These are phyloP conservation scores for Gymnoscelis rufifasciata DNA, from an alignment of 2,888 invertebrate genomes.

Conservation along the genomic window DNA sequence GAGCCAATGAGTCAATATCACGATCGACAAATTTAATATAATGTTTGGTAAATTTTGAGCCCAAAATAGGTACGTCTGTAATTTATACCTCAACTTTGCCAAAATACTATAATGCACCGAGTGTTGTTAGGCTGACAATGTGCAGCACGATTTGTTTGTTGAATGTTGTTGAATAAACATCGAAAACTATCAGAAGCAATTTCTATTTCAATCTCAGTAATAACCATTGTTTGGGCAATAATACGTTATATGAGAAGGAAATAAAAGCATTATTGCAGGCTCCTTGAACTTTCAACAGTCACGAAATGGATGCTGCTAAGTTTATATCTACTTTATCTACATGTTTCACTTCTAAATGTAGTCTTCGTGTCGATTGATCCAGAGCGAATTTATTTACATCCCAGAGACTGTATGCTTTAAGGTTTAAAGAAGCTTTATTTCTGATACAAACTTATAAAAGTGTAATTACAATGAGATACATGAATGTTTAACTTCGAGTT, in stretches of 20 bases:
- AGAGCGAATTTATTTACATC: slow-evolving; percentile 3
- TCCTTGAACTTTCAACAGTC: slow-evolving; percentile 60
- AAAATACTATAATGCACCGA: no score
- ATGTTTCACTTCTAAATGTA: slow-evolving; percentile 22
- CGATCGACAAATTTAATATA: slow-evolving; percentile 33
- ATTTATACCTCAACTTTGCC: no score
- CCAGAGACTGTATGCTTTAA: no score
- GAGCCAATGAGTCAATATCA: slow-evolving; percentile 42
- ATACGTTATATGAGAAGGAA: slow-evolving; percentile 40
- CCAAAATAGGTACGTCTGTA: no score
- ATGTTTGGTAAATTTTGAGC: slow-evolving; percentile 10
- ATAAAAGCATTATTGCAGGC: slow-evolving; percentile 43
- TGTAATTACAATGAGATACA: no score
- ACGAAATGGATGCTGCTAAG: slow-evolving; percentile 42
- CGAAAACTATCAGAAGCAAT: slow-evolving; percentile 6
- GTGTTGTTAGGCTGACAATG: no score
- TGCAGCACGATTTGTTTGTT: no score
- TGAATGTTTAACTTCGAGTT: no score
- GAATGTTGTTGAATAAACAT: no score
- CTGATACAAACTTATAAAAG: no score
- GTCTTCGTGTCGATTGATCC: slow-evolving; percentile 20
- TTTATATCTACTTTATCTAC: slow-evolving; percentile 31
- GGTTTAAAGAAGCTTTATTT: no score
- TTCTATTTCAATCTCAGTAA: slow-evolving; percentile 14
- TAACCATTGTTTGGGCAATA: slow-evolving; percentile 32